These are phyloP conservation scores for Tetramorium parvispinum DNA, from an alignment of 1,140 invertebrate species.

Conservation along the genomic window DNA sequence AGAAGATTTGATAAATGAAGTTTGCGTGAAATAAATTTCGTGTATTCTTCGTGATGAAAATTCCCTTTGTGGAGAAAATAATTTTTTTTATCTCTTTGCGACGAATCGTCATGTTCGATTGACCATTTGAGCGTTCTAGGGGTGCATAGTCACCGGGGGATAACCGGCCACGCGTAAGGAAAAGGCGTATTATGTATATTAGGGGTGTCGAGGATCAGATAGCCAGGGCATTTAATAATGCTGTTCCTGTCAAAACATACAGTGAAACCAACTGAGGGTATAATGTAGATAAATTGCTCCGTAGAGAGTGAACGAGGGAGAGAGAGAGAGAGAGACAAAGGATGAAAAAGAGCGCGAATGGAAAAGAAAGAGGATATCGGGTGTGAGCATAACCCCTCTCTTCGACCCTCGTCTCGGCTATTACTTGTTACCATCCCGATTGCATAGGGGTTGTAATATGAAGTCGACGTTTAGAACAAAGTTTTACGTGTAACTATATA, in stretches of 20 bases:
- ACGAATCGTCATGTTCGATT: slow-evolving; percentile 34
- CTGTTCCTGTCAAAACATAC: slow-evolving; percentile 86
- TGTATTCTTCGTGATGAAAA: background rate
- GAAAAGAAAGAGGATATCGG: slow-evolving; percentile 20
- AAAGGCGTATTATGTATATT: slow-evolving; percentile 86
- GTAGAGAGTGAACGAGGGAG: slow-evolving; percentile 77
- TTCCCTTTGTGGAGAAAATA: background rate
- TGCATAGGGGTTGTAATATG: slow-evolving; percentile 70
- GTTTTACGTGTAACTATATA: slow-evolving; percentile 69
- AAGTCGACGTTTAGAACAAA: slow-evolving; percentile 48
- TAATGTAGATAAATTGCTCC: slow-evolving; percentile 86
- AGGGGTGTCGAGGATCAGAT: slow-evolving; percentile 85
- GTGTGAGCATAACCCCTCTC: slow-evolving; percentile 46
- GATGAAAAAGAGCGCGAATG: slow-evolving; percentile 47
- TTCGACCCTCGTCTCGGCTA: slow-evolving; percentile 65
- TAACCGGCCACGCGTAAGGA: slow-evolving; percentile 81
- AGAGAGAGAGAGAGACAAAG: slow-evolving; percentile 27
- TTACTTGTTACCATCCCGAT: slow-evolving; percentile 72
- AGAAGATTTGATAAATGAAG: background rate
- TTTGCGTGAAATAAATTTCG: background rate
- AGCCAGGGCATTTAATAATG: slow-evolving; percentile 86
- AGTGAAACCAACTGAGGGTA: slow-evolving; percentile 84
- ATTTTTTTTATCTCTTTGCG: slow-evolving; percentile 11
- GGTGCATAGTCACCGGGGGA: slow-evolving; percentile 60
- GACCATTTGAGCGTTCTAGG: slow-evolving; percentile 36